A percentile compares a stretch with the other conserved stretches of the same genome.
These are phyloP conservation scores for Eufriesea mexicana DNA, from an alignment of 1,140 invertebrate species.

Conservation along the genomic window DNA sequence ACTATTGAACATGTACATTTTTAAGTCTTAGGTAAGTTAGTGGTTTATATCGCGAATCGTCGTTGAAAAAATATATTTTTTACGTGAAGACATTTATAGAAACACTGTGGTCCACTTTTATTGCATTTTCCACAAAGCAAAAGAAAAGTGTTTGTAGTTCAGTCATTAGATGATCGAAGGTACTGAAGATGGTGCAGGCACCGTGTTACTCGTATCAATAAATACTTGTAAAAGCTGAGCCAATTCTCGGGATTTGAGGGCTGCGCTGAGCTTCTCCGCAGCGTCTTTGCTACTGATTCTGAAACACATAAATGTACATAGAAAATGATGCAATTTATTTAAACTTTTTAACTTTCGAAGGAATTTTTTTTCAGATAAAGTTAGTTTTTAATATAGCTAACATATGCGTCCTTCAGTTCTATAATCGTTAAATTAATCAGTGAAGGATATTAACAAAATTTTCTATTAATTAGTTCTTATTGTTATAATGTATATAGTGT, in stretches of 20 bases:
- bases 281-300: conserved; percentile 75
- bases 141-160: background rate
- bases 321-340: background rate
- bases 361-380: background rate
- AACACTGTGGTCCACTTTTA: conserved; percentile 64
- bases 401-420: background rate
- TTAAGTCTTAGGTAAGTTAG: conserved; percentile 72
- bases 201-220: conserved; percentile 58
- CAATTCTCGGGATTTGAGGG: conserved; percentile 73
- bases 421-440: background rate
- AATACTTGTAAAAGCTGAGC: conserved; percentile 71
- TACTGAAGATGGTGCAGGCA: conserved; percentile 21
- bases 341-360: background rate
- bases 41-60: conserved; percentile 71
- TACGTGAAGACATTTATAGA: conserved; percentile 78
- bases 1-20: conserved; percentile 67
- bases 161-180: conserved; percentile 34
- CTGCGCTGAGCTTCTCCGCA: conserved; percentile 69
- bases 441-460: background rate
- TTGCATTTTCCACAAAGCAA: conserved; percentile 22
- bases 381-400: background rate
- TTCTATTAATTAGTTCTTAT: conserved; percentile 9
- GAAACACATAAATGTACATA: conserved; percentile 10
- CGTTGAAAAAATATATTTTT: conserved; percentile 81
- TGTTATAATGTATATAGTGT: background rate